A percentile compares a stretch with the other conserved stretches of the same genome.
These are phyloP conservation scores for Pseudochirops corinnae DNA, from an alignment of 2,797 vertebrate species.

Conservation along the genomic window DNA sequence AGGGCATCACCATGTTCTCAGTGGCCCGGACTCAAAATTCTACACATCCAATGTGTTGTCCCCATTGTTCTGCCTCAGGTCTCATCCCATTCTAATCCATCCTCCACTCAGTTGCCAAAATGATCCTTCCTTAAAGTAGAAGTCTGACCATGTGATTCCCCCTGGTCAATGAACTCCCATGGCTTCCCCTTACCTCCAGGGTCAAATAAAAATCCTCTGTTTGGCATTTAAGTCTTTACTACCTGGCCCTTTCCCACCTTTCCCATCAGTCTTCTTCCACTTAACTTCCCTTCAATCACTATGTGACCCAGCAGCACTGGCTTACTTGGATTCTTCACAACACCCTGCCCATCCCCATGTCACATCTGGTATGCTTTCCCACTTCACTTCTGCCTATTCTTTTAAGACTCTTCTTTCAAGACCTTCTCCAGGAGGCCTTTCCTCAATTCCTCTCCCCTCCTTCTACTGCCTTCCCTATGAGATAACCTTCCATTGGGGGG, in stretches of 20 bases:
- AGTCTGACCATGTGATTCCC: neutral
- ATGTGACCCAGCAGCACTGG: neutral
- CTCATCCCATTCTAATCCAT: neutral
- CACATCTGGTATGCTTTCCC: neutral
- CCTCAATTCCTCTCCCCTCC: neutral
- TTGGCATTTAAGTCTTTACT: neutral
- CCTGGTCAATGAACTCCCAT: neutral
- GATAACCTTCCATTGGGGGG: neutral
- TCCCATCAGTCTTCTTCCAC: neutral
- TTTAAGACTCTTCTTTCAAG: neutral
- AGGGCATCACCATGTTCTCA: neutral
- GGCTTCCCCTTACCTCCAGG: neutral
- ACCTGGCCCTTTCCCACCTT: neutral
- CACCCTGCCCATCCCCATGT: neutral
- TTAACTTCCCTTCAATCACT: neutral
- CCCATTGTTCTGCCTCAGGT: neutral
- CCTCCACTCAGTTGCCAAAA: neutral
- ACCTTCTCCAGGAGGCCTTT: neutral
- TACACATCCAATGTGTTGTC: neutral
- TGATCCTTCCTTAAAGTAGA: neutral
- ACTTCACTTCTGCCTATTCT: neutral
- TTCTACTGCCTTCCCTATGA: neutral
- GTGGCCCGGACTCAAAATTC: neutral
- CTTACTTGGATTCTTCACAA: neutral
- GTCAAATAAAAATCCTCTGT: neutral